Base-by-base conservation (phyloP, 2,888 invertebrate genomes). In the Caenorhabditis sp. region DNA sequence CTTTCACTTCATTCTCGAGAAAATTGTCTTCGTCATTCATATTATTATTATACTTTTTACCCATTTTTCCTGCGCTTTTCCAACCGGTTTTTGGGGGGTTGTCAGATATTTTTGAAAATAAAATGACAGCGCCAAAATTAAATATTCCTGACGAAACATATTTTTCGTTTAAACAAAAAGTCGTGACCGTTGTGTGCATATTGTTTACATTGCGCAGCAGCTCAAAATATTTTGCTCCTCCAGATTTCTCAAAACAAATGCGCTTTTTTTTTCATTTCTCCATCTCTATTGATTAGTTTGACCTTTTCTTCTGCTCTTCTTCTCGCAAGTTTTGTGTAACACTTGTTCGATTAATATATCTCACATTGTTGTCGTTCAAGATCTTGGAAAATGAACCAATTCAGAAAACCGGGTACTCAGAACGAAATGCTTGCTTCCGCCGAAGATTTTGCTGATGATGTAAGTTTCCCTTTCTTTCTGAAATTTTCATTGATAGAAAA, bases 361-460 rank as follows among this genome's bases (percentile, higher is more conserved):
- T n/a, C n/a, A n/a, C n/a, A n/a, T n/a, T n/a, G n/a, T n/a, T n/a
- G n/a, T n/a, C n/a, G n/a, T n/a, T n/a, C n/a, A 43, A 12, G 14
- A 43, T 43, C 43, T 43, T 43, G 59, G 60, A 65, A 53, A 61
- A 68, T 82, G 81, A 79, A 82, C 66, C 79, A 83, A 58, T 82
- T 83, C 65, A 79, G 82, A 27, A 69, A 77, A 43, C 69, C 75
- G 31, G 77, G 76, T 12, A 69, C 64, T 19, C 77, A 77, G 61
- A 71, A 73, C 53, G 82, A 83, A 65, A 66, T 86, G 21, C 58
- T 86, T 36, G 63, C 83, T n/a, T 66, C 71, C 31, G 83, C 83
- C 14, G 86, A 86, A 60, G 86, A 85, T 62, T 66, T 77, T 27
- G 84, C 86, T 19, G 86, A 86, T 68, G 86, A 86, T 57, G 86